phyloP scores from a whole-genome alignment of 2,888 invertebrate species.

The Macrosoma leucophasiata region DNA sequence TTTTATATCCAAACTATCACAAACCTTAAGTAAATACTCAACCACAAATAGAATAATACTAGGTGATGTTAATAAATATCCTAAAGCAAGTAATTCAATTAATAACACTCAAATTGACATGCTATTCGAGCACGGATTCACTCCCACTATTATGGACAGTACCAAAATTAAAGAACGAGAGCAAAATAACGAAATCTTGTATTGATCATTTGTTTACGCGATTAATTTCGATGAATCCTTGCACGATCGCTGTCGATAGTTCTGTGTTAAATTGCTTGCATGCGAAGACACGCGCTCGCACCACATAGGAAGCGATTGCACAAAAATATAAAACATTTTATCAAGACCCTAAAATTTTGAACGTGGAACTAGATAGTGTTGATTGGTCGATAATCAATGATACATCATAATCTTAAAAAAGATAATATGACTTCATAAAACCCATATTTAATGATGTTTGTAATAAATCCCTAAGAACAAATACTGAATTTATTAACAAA shows the following conservation, averaged over 20 bases:
- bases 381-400: conserved; percentile 1
- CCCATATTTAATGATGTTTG: too few relatives aligned
- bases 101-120: conserved; percentile 4
- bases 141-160: conserved; percentile 3
- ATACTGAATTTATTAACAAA: background rate
- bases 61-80: conserved; percentile 5
- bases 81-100: conserved; percentile 2
- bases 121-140: conserved; percentile 9
- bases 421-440: too few relatives aligned
- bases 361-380: conserved; percentile 2
- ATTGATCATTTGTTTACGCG: too few relatives aligned
- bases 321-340: too few relatives aligned
- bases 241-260: conserved; percentile 3
- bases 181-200: too few relatives aligned
- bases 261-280: too few relatives aligned
- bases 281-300: too few relatives aligned
- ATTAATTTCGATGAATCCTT: background rate
- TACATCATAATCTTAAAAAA: background rate
- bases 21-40: background rate
- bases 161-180: conserved; percentile 4
- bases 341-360: too few relatives aligned
- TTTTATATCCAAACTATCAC: conserved; percentile 5
- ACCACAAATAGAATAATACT: conserved; percentile 1
- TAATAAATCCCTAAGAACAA: background rate
- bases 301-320: too few relatives aligned